Evolutionary conservation across 1,140 invertebrate species (phyloP).

Genomic region (Druon quercuslanigerum): DNA sequence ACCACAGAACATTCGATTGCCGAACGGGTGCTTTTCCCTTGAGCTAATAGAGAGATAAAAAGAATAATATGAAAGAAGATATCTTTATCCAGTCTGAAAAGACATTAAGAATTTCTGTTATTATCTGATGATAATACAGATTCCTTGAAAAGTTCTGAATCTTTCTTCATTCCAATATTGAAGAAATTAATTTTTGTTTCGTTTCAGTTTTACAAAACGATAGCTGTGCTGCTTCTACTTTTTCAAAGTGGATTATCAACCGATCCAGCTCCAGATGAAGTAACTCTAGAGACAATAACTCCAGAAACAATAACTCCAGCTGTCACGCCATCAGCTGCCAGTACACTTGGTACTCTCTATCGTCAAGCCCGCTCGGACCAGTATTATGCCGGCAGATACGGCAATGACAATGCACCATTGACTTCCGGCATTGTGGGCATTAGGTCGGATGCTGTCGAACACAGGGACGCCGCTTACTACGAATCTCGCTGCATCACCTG

Average conservation of each 20-base stretch:
- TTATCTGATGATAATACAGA: too few relatives aligned
- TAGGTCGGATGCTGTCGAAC: constrained; percentile 60
- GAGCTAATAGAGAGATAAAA: too few relatives aligned
- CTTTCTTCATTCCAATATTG: not conserved
- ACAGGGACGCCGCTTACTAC: constrained; percentile 66
- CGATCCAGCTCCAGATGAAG: constrained; percentile 36
- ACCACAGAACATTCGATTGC: too few relatives aligned
- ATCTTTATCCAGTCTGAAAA: too few relatives aligned
- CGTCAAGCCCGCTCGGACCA: constrained; percentile 66
- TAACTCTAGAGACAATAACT: constrained; percentile 34
- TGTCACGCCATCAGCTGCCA: constrained; percentile 46
- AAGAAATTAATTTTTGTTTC: constrained; percentile 12
- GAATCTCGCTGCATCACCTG: constrained; percentile 70
- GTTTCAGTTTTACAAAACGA: constrained; percentile 37
- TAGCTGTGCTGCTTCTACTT: constrained; percentile 43
- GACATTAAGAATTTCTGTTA: too few relatives aligned
- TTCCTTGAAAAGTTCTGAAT: too few relatives aligned
- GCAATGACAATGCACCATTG: constrained; percentile 56
- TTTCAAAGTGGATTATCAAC: constrained; percentile 41
- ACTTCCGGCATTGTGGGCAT: constrained; percentile 57
- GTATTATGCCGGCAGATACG: constrained; percentile 60
- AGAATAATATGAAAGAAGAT: too few relatives aligned
- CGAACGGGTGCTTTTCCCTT: too few relatives aligned
- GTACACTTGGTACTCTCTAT: constrained; percentile 61
- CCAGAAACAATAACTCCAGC: constrained; percentile 46